phyloP scores from a whole-genome alignment of 1,140 invertebrate genomes.

The Calliopsis andreniformis region DNA sequence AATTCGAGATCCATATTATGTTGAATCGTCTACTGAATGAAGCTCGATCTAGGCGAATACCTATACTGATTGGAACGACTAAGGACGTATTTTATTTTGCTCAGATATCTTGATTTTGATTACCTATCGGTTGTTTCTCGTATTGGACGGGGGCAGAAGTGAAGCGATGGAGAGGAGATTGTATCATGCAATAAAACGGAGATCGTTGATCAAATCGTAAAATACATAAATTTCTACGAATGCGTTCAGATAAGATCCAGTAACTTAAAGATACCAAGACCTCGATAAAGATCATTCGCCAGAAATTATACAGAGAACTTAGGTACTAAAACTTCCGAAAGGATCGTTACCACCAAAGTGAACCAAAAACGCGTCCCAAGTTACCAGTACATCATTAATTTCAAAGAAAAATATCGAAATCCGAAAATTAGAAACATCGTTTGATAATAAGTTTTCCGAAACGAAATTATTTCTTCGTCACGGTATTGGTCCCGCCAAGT shows the following conservation, averaged over 20 bases:
- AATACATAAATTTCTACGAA: not conserved
- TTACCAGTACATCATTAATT: no score
- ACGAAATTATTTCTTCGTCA: constrained; percentile 16
- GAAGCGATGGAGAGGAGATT: not conserved
- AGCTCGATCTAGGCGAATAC: constrained; percentile 30
- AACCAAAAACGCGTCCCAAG: no score
- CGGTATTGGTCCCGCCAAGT: constrained; percentile 4
- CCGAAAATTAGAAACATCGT: no score
- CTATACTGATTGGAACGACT: constrained; percentile 41
- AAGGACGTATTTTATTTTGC: constrained; percentile 38
- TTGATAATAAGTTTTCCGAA: no score
- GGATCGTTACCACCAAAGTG: no score
- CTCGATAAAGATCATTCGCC: not conserved
- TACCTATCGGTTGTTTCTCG: constrained; percentile 13
- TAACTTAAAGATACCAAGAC: not conserved
- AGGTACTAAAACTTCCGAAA: no score
- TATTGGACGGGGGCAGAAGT: constrained; percentile 3
- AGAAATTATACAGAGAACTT: no score
- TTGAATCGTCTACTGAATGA: constrained; percentile 31
- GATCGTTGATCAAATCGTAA: constrained; percentile 11
- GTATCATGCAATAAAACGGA: constrained; percentile 4
- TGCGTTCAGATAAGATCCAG: not conserved
- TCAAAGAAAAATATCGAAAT: no score
- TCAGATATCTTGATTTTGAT: constrained; percentile 49
- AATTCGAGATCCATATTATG: constrained; percentile 18